Percentiles rank a stretch among this genome's conserved stretches.
These are phyloP conservation scores for Smutsia gigantea DNA, from an alignment of 2,797 vertebrate species.

Conservation along the genomic window DNA sequence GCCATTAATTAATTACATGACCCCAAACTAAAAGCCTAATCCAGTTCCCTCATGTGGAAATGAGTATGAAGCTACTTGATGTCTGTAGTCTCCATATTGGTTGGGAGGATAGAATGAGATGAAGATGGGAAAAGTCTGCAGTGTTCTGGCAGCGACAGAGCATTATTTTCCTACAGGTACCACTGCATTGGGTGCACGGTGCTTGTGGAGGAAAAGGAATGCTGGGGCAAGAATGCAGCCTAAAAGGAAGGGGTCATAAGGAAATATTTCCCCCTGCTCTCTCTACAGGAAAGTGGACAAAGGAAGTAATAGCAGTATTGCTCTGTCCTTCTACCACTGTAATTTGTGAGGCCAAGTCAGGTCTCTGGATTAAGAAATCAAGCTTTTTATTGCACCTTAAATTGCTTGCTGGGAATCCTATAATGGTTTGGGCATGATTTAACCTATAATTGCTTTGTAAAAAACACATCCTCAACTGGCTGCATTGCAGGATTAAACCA, in stretches of 20 bases:
- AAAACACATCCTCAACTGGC: not conserved
- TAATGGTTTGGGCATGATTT: not conserved
- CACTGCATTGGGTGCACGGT: not conserved
- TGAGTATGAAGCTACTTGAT: not conserved
- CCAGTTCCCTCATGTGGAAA: not conserved
- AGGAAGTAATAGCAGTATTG: not conserved
- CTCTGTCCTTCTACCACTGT: not conserved
- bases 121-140: not conserved
- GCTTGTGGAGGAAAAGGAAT: not conserved
- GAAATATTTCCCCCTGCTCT: not conserved
- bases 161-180: not conserved
- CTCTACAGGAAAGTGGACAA: not conserved
- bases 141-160: not conserved
- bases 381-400: not conserved
- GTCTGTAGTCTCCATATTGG: not conserved
- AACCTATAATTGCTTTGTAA: not conserved
- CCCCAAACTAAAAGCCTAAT: slow-evolving; percentile 37
- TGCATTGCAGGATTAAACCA: not conserved
- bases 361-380: slow-evolving; percentile 1
- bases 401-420: not conserved
- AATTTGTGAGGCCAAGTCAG: not conserved
- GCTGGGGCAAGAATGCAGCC: not conserved
- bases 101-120: not conserved
- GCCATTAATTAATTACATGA: slow-evolving; percentile 52
- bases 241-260: not conserved